Conservation (phyloP, 2,888 invertebrate genomes). For the Drosophila anomelani region DNA sequence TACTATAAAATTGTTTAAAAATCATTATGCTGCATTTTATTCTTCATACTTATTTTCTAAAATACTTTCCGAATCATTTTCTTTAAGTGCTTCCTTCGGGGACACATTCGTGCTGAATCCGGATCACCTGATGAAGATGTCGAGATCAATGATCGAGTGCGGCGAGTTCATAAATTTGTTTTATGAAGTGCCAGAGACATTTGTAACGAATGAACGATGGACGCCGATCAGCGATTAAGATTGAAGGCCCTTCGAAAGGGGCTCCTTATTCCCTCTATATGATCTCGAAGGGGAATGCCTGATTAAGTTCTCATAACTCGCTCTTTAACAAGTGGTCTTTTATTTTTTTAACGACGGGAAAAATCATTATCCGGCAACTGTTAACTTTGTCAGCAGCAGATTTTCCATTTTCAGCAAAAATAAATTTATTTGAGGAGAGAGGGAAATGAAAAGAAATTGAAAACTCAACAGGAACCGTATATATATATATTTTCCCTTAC, state of each 20-base stretch:
- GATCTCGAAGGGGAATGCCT: constrained; percentile 11
- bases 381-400: constrained; percentile 73
- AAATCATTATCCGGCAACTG: constrained; percentile 50
- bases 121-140: constrained; percentile 80
- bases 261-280: not conserved
- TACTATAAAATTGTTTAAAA: not conserved
- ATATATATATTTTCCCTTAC: constrained; percentile 60
- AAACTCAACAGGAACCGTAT: constrained; percentile 69
- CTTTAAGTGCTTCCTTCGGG: constrained; percentile 21
- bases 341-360: constrained; percentile 5
- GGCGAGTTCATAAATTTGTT: constrained; percentile 81
- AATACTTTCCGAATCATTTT: constrained; percentile 12
- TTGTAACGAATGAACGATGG: constrained; percentile 74
- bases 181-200: constrained; percentile 81
- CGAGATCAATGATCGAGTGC: constrained; percentile 77
- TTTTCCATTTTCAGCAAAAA: constrained; percentile 63
- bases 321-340: not conserved
- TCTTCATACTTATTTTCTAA: not conserved
- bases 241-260: constrained; percentile 17
- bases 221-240: constrained; percentile 68
- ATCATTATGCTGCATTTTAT: not conserved
- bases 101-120: constrained; percentile 41
- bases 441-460: constrained; percentile 65
- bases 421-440: constrained; percentile 57
- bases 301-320: constrained; percentile 24